A percentile compares a stretch with the other conserved stretches of the same genome.
phyloP scores from a whole-genome alignment of 2,113 vertebrate genomes.

The Phalacrocorax carbo region DNA sequence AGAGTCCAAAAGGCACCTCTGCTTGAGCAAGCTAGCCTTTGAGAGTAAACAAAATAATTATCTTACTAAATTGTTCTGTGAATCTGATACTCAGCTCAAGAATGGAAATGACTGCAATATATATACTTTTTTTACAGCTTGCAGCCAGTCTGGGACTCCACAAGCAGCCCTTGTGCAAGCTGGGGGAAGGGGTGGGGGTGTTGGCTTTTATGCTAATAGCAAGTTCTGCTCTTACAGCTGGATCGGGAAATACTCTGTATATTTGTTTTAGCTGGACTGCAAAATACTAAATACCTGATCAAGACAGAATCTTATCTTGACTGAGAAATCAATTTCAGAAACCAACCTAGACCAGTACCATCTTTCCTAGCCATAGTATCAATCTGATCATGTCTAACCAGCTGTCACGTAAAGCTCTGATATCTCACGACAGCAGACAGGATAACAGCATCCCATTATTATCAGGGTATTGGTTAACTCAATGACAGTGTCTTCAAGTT shows the following conservation, averaged over 20 bases:
- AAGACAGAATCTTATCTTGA: constrained; percentile 37
- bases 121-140: background rate
- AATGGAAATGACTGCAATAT: background rate
- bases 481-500: background rate
- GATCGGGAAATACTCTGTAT: background rate
- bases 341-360: background rate
- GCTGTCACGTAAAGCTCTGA: constrained; percentile 30
- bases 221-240: background rate
- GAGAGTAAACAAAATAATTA: background rate
- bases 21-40: background rate
- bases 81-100: background rate
- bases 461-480: background rate
- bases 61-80: background rate
- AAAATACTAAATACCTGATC: constrained; percentile 46
- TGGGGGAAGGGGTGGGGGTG: no score
- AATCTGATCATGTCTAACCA: constrained; percentile 3
- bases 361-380: background rate
- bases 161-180: background rate
- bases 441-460: background rate
- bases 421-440: constrained; percentile 33
- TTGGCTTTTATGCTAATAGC: background rate
- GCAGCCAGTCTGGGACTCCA: background rate
- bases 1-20: background rate
- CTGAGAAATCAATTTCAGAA: constrained; percentile 42
- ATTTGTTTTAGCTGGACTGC: constrained; percentile 7